Base-by-base conservation (phyloP, 2,888 invertebrate species). In the Melangyna quadrimaculata region DNA sequence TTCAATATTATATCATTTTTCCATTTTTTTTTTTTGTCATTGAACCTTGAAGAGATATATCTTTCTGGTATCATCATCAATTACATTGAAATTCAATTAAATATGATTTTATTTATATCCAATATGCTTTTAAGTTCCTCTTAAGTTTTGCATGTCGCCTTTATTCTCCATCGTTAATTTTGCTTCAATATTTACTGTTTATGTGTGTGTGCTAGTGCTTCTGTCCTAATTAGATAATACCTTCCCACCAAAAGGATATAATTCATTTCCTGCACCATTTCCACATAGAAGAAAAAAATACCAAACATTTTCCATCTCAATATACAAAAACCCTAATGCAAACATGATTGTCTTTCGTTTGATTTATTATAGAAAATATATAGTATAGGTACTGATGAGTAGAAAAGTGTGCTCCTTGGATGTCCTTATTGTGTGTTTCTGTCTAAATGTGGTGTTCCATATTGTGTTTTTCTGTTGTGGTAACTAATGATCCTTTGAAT, bases 261-360 rank as follows among this genome's bases (percentile, higher is more conserved):
- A 75, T 69, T 84, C 67, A 80, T 77, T 75, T 84, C 75, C 84
- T 71, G 70, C 17, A 37, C 9, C 67, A 32, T 24, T 35, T 48
- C 51, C 63, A 45, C 45, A 43, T 6, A 45, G 48, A 74, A n/a
- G n/a, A 65, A 69, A 65, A 70, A 27, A 32, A 72, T 9, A 29
- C 55, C n/a, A n/a, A 74, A 78, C 45, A 84, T 72, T 67, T 69
- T 75, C 53, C 75, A 59, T 79, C 71, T 77, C 55, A 67, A 75
- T 80, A 72, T 14, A 57, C 19, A 61, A 65, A n/a, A 65, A 67
- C 75, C 61, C 61, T 80, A 84, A 80, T 72, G 75, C 80, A 75
- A 84, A 84, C 84, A 77, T 75, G 84, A 84, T 84, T 84, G 80
- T 80, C 75, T 80, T 77, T 67, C 80, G 40, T 80, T 77, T 84